phyloP scores from a whole-genome alignment of 2,888 invertebrate species.

The Mesorhabditis belari region DNA sequence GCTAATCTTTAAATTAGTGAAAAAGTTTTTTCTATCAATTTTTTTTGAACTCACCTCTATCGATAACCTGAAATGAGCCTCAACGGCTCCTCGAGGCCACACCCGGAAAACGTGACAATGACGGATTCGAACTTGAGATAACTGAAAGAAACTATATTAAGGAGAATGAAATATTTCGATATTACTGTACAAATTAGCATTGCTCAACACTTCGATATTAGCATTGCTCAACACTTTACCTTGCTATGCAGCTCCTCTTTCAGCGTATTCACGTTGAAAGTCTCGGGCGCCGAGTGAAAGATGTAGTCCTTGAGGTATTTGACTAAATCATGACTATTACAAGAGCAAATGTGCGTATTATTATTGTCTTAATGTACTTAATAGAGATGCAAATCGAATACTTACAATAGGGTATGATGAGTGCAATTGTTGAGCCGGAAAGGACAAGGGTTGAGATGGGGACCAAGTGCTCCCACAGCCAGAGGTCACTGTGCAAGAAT shows the following conservation, averaged over 20 bases:
- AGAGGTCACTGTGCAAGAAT: neutral
- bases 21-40: too few species aligned
- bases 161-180: too few species aligned
- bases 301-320: neutral
- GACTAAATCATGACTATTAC: neutral
- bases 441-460: neutral
- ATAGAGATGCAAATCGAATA: neutral
- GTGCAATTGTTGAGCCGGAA: neutral
- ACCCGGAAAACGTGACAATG: neutral
- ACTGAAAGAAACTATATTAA: neutral
- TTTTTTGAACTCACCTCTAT: too few species aligned
- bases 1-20: too few species aligned
- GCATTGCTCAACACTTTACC: neutral
- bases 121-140: neutral
- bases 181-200: too few species aligned
- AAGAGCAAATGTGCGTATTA: too few species aligned
- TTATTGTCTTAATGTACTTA: too few species aligned
- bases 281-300: neutral
- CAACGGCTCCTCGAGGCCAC: neutral
- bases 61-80: neutral
- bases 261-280: neutral
- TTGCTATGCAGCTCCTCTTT: neutral
- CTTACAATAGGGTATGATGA: neutral
- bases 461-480: neutral
- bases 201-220: too few species aligned